Evolutionary conservation across 2,113 vertebrate genomes (phyloP).

Genomic region (Caretta caretta): DNA sequence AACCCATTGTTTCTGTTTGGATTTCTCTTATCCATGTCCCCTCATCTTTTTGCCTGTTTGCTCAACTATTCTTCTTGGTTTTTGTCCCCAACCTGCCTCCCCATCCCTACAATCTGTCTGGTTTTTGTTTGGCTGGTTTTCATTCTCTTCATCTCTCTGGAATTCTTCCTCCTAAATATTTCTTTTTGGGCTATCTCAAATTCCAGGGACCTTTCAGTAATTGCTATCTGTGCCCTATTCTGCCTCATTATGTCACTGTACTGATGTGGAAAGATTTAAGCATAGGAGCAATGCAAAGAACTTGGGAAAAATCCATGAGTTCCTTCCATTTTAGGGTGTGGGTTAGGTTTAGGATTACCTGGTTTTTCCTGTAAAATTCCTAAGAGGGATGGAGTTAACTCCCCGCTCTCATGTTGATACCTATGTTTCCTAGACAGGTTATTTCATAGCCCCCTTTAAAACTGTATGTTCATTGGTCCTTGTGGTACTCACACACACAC

Average conservation of each 20-base stretch:
- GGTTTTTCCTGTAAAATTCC: neutral
- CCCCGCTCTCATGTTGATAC: neutral
- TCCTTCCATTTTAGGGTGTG: neutral
- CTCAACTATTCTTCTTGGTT: neutral
- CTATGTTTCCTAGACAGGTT: neutral
- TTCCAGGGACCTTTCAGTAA: constrained; percentile 41
- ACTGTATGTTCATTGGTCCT: neutral
- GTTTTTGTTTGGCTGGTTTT: neutral
- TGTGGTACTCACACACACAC: neutral
- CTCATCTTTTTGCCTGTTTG: neutral
- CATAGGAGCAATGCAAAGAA: neutral
- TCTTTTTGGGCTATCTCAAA: constrained; percentile 18
- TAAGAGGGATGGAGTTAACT: neutral
- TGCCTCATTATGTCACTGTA: constrained; percentile 8
- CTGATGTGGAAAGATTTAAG: constrained; percentile 43
- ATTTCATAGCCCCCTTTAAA: neutral
- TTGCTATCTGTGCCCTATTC: constrained; percentile 25
- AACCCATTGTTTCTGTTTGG: neutral
- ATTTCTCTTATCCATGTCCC: neutral
- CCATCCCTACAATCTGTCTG: neutral
- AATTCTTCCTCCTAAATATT: neutral
- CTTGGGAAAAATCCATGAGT: neutral
- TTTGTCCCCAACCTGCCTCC: neutral
- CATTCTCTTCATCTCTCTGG: constrained; percentile 27
- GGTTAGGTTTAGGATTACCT: constrained; percentile 24